Evolutionary conservation across 1,140 invertebrate species (phyloP).

Genomic region (Saccostrea glomerata): DNA sequence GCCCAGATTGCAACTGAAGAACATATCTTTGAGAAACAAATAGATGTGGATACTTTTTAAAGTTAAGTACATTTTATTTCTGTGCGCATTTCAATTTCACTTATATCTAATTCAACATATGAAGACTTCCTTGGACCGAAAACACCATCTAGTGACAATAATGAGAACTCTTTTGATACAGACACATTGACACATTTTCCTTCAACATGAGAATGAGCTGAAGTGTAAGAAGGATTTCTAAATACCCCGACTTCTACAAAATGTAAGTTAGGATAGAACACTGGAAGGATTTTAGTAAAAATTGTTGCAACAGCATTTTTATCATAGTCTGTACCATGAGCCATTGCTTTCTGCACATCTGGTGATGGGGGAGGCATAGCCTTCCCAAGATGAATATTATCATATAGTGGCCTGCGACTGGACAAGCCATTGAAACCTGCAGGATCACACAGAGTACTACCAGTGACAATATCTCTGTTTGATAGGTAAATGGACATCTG

Average conservation of each 20-base stretch:
- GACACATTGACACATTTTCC: background rate
- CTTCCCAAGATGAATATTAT: background rate
- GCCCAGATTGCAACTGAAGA: no score
- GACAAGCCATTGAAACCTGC: background rate
- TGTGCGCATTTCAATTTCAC: background rate
- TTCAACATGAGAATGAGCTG: background rate
- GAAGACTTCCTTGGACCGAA: background rate
- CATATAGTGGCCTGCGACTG: background rate
- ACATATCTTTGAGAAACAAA: no score
- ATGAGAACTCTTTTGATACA: background rate
- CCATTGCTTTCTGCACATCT: background rate
- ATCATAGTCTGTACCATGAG: background rate
- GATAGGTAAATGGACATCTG: no score
- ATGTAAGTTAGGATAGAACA: background rate
- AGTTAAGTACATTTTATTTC: no score
- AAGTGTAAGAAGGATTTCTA: background rate
- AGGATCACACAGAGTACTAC: no score
- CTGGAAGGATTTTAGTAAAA: background rate
- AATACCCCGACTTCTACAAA: background rate
- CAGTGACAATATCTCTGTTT: no score
- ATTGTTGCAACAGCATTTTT: background rate
- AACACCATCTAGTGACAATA: conserved; percentile 13
- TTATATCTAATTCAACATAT: background rate
- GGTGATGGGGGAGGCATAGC: background rate
- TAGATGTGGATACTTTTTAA: no score